These are phyloP conservation scores for Trachurus trachurus DNA, from an alignment of 2,797 vertebrate genomes.

Conservation along the genomic window DNA sequence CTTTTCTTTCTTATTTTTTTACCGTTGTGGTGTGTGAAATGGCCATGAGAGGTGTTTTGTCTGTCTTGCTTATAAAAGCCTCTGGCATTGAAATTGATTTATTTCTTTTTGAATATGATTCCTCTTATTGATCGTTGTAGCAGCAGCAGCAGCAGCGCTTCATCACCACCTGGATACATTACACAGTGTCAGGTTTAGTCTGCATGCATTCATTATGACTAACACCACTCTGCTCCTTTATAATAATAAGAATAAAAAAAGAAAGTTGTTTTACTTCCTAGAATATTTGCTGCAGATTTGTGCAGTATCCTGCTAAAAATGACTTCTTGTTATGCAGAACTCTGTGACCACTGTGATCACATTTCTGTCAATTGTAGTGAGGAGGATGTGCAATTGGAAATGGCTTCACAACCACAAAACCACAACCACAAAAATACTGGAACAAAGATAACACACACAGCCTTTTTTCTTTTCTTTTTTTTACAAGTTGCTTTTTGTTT, in stretches of 20 bases:
- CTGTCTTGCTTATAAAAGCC: not conserved
- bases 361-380: not conserved
- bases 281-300: not conserved
- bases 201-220: not conserved
- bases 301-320: not conserved
- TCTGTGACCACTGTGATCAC: not conserved
- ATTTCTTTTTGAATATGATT: conserved; percentile 41
- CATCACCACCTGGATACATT: conserved; percentile 3
- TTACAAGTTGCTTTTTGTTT: not conserved
- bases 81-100: conserved; percentile 36
- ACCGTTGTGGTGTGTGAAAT: not conserved
- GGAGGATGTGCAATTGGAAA: not conserved
- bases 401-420: not conserved
- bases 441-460: not conserved
- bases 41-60: conserved; percentile 27
- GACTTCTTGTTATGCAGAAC: not conserved
- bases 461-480: too few relatives aligned
- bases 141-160: not conserved
- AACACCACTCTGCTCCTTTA: not conserved
- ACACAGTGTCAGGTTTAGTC: not conserved
- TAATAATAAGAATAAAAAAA: not conserved
- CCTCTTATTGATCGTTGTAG: not conserved
- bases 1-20: not conserved
- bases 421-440: not conserved
- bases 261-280: not conserved